Conservation (phyloP, 2,113 vertebrate species). For the Aspiorhynchus laticeps region DNA sequence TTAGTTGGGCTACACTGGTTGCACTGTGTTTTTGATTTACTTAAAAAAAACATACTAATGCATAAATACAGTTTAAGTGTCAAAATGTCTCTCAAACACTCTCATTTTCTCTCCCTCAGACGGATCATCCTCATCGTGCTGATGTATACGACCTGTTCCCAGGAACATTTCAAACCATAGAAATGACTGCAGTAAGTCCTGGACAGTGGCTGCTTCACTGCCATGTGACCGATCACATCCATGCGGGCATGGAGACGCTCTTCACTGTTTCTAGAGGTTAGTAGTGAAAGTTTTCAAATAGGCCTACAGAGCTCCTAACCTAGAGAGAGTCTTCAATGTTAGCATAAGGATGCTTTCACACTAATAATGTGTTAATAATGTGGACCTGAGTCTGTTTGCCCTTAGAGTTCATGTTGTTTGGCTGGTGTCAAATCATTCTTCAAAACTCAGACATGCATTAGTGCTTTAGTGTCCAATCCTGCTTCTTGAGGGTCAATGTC, state of each 20-base stretch:
- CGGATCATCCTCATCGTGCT: conserved; percentile 77
- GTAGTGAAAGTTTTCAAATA: background rate
- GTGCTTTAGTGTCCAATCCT: background rate
- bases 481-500: background rate
- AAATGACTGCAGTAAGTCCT: conserved; percentile 84
- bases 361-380: too few relatives aligned
- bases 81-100: background rate
- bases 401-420: background rate
- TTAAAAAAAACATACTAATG: background rate
- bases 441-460: background rate
- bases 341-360: background rate
- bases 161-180: conserved; percentile 89
- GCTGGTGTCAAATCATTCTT: background rate
- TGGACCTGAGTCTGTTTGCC: background rate
- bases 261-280: conserved; percentile 78
- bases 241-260: conserved; percentile 88
- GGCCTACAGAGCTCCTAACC: background rate
- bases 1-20: too few relatives aligned
- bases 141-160: conserved; percentile 94
- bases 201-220: conserved; percentile 95
- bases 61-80: background rate
- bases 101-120: conserved; percentile 22
- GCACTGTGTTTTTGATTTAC: too few relatives aligned
- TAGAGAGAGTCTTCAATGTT: background rate
- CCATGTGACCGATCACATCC: conserved; percentile 88